These are phyloP conservation scores for Lamprotornis superbus DNA, from an alignment of 2,113 vertebrate genomes.

Conservation along the genomic window DNA sequence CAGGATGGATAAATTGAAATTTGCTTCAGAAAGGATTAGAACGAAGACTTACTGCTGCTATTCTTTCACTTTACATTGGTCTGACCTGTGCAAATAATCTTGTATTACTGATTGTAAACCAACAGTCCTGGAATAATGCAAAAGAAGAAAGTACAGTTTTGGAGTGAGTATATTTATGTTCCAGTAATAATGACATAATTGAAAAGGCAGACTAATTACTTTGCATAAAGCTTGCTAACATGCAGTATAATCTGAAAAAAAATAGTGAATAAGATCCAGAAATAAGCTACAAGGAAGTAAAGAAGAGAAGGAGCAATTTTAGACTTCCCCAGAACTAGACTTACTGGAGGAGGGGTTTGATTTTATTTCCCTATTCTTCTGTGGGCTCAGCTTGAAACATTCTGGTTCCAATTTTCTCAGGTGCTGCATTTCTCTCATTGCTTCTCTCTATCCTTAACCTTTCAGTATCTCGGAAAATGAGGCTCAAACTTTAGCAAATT, in stretches of 20 bases:
- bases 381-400: neutral
- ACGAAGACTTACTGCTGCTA: neutral
- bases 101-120: neutral
- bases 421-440: neutral
- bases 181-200: neutral
- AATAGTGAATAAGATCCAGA: neutral
- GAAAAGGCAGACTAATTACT: neutral
- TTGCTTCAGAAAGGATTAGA: neutral
- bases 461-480: neutral
- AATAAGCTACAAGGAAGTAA: conserved; percentile 27
- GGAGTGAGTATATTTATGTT: neutral
- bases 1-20: neutral
- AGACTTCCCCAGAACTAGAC: neutral
- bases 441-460: neutral
- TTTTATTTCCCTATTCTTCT: neutral
- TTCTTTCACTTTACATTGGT: neutral
- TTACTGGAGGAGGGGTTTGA: neutral
- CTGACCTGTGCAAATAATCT: neutral
- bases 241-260: neutral
- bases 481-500: neutral
- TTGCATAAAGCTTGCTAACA: neutral
- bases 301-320: conserved; percentile 1
- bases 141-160: neutral
- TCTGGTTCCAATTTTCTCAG: neutral
- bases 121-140: neutral